phyloP scores from a whole-genome alignment of 2,888 invertebrate species.

The Acanthosoma haemorrhoidale region DNA sequence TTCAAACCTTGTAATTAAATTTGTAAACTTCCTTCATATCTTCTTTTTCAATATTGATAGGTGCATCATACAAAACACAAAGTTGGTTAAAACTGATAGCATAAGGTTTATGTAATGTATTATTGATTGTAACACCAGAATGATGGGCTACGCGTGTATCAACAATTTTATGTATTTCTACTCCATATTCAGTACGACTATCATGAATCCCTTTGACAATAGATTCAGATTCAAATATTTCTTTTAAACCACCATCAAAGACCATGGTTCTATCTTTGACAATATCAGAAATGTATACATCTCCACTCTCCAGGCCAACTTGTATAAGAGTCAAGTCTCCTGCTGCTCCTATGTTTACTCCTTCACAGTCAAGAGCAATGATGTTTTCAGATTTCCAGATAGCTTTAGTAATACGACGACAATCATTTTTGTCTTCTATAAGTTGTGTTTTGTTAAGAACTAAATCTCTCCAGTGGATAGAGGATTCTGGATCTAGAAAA shows the following conservation, averaged over 20 bases:
- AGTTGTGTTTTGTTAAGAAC: background rate
- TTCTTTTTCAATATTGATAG: constrained; percentile 5
- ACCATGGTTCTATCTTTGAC: background rate
- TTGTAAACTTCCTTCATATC: constrained; percentile 2
- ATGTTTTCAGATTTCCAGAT: background rate
- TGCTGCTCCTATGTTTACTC: background rate
- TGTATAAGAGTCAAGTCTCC: background rate
- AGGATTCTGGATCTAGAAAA: background rate
- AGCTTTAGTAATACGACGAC: background rate
- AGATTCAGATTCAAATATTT: constrained; percentile 1
- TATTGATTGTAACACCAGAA: background rate
- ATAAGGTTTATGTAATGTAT: background rate
- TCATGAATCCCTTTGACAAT: constrained; percentile 15
- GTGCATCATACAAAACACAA: background rate
- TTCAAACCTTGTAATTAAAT: background rate
- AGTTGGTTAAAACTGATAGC: background rate
- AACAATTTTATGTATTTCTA: background rate
- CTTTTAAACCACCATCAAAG: background rate
- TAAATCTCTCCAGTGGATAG: background rate
- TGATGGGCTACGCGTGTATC: constrained; percentile 10
- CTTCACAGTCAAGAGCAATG: constrained; percentile 14
- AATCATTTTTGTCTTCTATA: background rate
- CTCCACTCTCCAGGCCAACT: background rate
- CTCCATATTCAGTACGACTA: background rate
- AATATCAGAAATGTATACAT: constrained; percentile 10